A percentile compares a stretch with the other conserved stretches of the same genome.
Conservation (phyloP, 1,140 invertebrate genomes). For the Sycophaga agraensis region DNA sequence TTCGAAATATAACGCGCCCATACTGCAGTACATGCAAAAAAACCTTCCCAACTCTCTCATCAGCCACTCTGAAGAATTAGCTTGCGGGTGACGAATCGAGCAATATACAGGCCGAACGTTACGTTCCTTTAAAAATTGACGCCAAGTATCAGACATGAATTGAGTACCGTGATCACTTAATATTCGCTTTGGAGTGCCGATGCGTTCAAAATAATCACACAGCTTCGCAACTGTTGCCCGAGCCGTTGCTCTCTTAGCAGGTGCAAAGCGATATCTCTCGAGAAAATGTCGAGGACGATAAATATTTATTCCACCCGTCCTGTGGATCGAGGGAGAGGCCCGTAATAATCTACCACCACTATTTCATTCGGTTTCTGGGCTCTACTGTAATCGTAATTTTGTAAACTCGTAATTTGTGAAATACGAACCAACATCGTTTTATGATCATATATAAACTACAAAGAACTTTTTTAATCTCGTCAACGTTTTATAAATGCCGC, state of each 20-base stretch:
- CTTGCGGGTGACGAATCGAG: slow-evolving; percentile 37
- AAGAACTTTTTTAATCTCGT: too few relatives aligned
- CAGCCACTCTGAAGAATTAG: slow-evolving; percentile 29
- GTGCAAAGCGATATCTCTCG: neutral
- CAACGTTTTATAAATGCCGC: too few relatives aligned
- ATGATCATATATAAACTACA: neutral
- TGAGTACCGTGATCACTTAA: slow-evolving; percentile 10
- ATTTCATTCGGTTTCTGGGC: neutral
- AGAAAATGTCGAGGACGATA: slow-evolving; percentile 8
- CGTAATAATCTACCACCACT: slow-evolving; percentile 23
- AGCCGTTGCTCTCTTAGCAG: neutral
- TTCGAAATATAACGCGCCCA: too few relatives aligned
- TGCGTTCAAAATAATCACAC: too few relatives aligned
- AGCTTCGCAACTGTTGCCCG: neutral
- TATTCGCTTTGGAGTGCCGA: slow-evolving; percentile 3
- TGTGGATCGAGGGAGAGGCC: neutral
- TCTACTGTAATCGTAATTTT: too few relatives aligned
- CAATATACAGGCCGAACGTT: neutral
- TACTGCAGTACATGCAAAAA: slow-evolving; percentile 22
- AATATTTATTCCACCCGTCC: slow-evolving; percentile 9
- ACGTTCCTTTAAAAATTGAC: slow-evolving; percentile 22
- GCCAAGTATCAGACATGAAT: slow-evolving; percentile 11
- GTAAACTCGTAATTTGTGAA: too few relatives aligned
- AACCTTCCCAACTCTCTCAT: slow-evolving; percentile 36
- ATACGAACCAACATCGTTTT: neutral